phyloP scores from a whole-genome alignment of 2,797 vertebrate species.

The Gadopsis marmoratus region DNA sequence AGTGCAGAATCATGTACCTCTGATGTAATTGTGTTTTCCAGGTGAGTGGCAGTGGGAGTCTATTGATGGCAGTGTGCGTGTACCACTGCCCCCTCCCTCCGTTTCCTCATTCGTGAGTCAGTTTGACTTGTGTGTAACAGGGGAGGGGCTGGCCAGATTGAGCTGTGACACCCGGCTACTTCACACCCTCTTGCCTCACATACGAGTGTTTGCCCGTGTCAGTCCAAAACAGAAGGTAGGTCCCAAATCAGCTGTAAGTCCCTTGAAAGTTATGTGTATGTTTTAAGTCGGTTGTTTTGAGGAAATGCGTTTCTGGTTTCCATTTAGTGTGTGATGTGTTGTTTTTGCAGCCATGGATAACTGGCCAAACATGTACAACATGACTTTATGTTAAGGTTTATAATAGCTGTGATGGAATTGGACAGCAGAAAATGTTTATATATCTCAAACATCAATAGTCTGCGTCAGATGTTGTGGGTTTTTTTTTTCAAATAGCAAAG shows the following conservation, averaged over 20 bases:
- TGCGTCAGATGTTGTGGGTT: neutral
- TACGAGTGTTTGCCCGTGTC: constrained; percentile 94
- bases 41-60: constrained; percentile 92
- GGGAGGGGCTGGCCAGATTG: constrained; percentile 90
- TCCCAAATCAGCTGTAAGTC: neutral
- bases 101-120: constrained; percentile 77
- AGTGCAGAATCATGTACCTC: neutral
- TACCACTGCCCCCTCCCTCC: constrained; percentile 81
- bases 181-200: constrained; percentile 88
- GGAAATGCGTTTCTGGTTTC: neutral
- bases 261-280: neutral
- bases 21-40: constrained; percentile 64
- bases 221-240: constrained; percentile 97
- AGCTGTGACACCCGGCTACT: constrained; percentile 81
- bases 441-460: neutral
- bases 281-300: neutral
- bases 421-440: neutral
- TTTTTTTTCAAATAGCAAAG: neutral
- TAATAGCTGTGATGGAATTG: neutral
- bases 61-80: constrained; percentile 84
- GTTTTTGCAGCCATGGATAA: neutral
- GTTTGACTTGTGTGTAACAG: constrained; percentile 93
- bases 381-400: constrained; percentile 10
- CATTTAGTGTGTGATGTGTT: neutral
- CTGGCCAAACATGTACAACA: neutral